phyloP scores from a whole-genome alignment of 2,113 vertebrate species.

The Poecilia latipinna region DNA sequence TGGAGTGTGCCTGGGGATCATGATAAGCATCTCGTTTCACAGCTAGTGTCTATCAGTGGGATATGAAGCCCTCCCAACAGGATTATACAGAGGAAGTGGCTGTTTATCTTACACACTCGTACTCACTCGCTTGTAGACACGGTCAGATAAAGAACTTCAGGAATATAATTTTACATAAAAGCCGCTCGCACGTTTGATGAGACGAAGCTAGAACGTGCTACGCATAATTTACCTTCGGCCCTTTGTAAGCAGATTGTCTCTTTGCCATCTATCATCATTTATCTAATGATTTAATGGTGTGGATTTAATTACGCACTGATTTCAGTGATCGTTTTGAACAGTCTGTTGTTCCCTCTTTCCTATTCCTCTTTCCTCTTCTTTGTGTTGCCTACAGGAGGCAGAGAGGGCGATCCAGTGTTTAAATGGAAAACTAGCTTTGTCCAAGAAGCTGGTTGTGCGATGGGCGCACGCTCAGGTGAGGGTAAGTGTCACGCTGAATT shows the following conservation, averaged over 20 bases:
- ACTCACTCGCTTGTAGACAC: conserved; percentile 35
- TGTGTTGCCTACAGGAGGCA: conserved; percentile 85
- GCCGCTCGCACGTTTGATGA: conserved; percentile 53
- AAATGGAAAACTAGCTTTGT: conserved; percentile 96
- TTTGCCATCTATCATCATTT: conserved; percentile 55
- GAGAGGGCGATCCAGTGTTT: conserved; percentile 95
- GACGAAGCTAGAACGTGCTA: conserved; percentile 32
- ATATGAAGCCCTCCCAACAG: conserved; percentile 68
- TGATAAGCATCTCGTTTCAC: conserved; percentile 74
- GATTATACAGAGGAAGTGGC: conserved; percentile 70
- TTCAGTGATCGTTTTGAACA: conserved; percentile 35
- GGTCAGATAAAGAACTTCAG: conserved; percentile 49
- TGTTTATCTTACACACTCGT: conserved; percentile 64
- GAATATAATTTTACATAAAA: conserved; percentile 57
- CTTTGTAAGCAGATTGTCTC: conserved; percentile 28
- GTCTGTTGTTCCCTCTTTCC: not conserved
- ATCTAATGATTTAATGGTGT: conserved; percentile 66
- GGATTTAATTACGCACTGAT: conserved; percentile 49
- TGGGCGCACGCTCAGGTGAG: conserved; percentile 98
- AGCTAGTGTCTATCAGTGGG: conserved; percentile 70
- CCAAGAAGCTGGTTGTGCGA: conserved; percentile 96
- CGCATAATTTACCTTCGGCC: conserved; percentile 1
- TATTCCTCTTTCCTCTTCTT: not conserved
- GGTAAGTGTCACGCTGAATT: conserved; percentile 77
- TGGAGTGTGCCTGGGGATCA: conserved; percentile 50